Evolutionary conservation across 2,797 vertebrate species (phyloP).

Genomic region (Malacoctenus gilli): DNA sequence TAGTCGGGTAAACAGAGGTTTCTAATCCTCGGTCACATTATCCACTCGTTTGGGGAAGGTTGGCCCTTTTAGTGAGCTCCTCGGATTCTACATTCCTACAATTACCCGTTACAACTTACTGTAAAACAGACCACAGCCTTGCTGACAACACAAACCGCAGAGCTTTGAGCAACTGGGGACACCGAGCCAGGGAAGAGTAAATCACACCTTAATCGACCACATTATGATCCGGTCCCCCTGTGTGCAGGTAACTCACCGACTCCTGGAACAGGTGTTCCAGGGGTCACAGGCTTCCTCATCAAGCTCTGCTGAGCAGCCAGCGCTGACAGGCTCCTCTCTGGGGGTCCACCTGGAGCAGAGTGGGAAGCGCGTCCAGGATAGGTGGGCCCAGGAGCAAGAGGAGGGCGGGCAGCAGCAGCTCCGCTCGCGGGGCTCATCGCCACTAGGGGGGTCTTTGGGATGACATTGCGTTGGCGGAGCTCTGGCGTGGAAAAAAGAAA

Average conservation of each 20-base stretch:
- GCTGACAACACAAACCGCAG: constrained; percentile 63
- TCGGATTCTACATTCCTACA: constrained; percentile 48
- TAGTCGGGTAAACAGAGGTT: no score
- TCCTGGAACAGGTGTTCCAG: constrained; percentile 90
- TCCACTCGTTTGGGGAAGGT: constrained; percentile 29
- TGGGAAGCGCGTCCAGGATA: constrained; percentile 80
- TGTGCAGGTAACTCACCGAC: constrained; percentile 88
- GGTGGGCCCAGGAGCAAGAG: constrained; percentile 74
- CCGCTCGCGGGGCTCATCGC: constrained; percentile 59
- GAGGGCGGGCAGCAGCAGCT: constrained; percentile 79
- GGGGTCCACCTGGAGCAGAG: constrained; percentile 89
- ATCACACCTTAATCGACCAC: constrained; percentile 82
- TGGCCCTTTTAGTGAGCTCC: constrained; percentile 40
- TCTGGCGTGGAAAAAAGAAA: constrained; percentile 77
- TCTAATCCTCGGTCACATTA: constrained; percentile 18
- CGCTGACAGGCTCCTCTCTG: constrained; percentile 84
- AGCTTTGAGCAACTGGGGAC: constrained; percentile 70
- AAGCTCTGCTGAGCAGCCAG: constrained; percentile 86
- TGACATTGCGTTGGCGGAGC: constrained; percentile 89
- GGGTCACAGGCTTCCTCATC: constrained; percentile 89
- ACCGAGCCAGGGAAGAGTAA: constrained; percentile 73
- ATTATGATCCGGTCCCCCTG: constrained; percentile 80
- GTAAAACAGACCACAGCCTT: constrained; percentile 48
- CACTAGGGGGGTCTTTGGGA: constrained; percentile 82
- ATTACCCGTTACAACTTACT: constrained; percentile 56